Percentiles rank a stretch among this genome's conserved stretches.
phyloP scores from a whole-genome alignment of 1,140 invertebrate genomes.

The Chrysomallon squamiferum region DNA sequence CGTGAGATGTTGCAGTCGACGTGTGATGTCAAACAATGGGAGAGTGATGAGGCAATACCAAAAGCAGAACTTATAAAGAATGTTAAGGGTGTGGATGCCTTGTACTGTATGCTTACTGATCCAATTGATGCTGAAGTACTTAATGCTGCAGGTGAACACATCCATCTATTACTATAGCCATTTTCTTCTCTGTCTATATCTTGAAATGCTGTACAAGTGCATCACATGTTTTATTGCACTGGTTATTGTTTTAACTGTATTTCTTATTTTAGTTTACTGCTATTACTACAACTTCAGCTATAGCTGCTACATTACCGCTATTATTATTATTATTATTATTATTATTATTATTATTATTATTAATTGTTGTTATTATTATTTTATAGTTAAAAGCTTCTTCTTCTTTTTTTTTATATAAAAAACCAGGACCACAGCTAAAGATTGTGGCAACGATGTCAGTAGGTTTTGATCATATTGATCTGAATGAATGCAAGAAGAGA shows the following conservation, averaged over 20 bases:
- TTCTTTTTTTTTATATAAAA: no score
- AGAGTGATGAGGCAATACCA: slow-evolving; percentile 69
- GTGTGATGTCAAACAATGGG: slow-evolving; percentile 50
- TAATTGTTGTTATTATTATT: no score
- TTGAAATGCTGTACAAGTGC: no score
- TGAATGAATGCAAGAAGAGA: slow-evolving; percentile 62
- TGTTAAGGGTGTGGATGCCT: slow-evolving; percentile 75
- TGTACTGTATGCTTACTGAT: slow-evolving; percentile 85
- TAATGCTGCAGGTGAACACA: slow-evolving; percentile 69
- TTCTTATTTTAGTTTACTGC: background rate
- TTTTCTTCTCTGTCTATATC: no score
- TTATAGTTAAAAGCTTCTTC: slow-evolving; percentile 38
- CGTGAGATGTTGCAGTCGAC: slow-evolving; percentile 23
- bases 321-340: slow-evolving; percentile 1
- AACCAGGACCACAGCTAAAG: slow-evolving; percentile 79
- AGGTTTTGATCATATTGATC: slow-evolving; percentile 72
- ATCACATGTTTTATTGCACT: no score
- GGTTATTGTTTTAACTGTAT: no score
- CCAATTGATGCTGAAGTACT: slow-evolving; percentile 83
- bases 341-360: slow-evolving; percentile 1
- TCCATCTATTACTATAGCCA: no score
- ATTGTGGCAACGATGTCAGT: slow-evolving; percentile 91
- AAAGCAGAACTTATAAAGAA: slow-evolving; percentile 74
- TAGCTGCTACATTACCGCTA: no score
- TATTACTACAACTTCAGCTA: no score